A percentile compares a stretch with the other conserved stretches of the same genome.
Conservation (phyloP, 1,140 invertebrate genomes). For the Armadillidium nasatum region DNA sequence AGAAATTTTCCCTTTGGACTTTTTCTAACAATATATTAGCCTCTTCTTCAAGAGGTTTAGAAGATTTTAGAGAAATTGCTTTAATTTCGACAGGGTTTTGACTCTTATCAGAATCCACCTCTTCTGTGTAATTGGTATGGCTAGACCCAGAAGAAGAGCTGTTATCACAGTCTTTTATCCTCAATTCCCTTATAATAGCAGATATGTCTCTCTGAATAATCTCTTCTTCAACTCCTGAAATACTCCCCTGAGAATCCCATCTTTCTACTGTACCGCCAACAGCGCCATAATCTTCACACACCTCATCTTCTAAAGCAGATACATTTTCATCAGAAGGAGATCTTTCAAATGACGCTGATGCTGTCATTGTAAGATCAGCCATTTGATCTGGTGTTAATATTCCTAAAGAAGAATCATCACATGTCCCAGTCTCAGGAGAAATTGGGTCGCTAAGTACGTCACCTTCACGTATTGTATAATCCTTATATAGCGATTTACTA, state of each 20-base stretch:
- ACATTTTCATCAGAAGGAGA: slow-evolving; percentile 45
- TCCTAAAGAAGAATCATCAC: slow-evolving; percentile 45
- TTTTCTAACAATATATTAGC: neutral
- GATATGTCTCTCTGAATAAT: slow-evolving; percentile 38
- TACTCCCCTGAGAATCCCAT: slow-evolving; percentile 33
- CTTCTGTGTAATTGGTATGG: slow-evolving; percentile 27
- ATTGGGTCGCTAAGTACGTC: neutral
- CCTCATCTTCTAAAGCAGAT: slow-evolving; percentile 26
- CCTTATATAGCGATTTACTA: slow-evolving; percentile 24
- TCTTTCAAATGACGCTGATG: slow-evolving; percentile 31
- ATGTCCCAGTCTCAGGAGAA: slow-evolving; percentile 38
- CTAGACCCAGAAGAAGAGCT: slow-evolving; percentile 30
- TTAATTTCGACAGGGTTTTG: slow-evolving; percentile 1
- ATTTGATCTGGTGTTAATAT: slow-evolving; percentile 48
- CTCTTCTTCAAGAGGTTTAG: neutral
- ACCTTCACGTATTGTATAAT: slow-evolving; percentile 5
- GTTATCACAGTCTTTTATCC: slow-evolving; percentile 31
- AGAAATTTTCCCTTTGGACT: slow-evolving; percentile 23
- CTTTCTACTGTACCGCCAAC: slow-evolving; percentile 5
- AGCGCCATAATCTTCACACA: slow-evolving; percentile 19
- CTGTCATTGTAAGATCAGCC: slow-evolving; percentile 46
- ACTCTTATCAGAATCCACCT: slow-evolving; percentile 18
- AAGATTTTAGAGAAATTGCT: neutral
- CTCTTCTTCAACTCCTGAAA: slow-evolving; percentile 32
- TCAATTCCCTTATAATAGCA: slow-evolving; percentile 40